Conservation (phyloP, 2,888 invertebrate genomes). For the Caenorhabditis sp. region DNA sequence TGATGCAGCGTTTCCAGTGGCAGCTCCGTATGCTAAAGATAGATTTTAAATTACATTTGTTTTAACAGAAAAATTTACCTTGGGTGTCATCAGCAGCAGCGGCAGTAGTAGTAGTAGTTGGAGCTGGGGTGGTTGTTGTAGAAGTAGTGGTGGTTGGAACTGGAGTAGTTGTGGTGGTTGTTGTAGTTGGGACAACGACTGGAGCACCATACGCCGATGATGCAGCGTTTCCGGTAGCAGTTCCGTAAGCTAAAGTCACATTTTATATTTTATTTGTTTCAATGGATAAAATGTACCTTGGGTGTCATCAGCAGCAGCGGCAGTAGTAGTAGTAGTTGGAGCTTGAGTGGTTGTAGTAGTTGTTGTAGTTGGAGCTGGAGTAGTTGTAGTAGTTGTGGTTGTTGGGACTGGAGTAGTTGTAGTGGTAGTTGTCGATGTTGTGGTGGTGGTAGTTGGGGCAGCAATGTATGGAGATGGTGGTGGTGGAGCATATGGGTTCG, state of each 20-base stretch:
- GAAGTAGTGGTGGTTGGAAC: background rate
- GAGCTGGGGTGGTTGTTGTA: background rate
- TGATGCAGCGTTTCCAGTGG: background rate
- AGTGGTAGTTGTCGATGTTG: background rate
- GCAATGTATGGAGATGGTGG: background rate
- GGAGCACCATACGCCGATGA: background rate
- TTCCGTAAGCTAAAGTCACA: background rate
- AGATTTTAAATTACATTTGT: background rate
- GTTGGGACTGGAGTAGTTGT: background rate
- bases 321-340: background rate
- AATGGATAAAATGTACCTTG: background rate
- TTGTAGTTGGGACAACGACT: background rate
- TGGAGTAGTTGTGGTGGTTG: background rate
- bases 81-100: background rate
- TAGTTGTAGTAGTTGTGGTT: background rate
- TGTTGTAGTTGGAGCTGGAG: no score
- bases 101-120: background rate
- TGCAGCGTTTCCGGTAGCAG: background rate
- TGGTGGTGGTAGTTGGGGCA: background rate
- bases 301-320: background rate
- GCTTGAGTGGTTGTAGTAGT: background rate
- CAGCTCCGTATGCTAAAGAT: background rate
- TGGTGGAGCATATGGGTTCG: background rate
- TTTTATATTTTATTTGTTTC: background rate
- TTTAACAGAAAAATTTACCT: background rate